These are phyloP conservation scores for Ashinkailepas kermadecensis DNA, from an alignment of 2,888 invertebrate genomes.

Conservation along the genomic window DNA sequence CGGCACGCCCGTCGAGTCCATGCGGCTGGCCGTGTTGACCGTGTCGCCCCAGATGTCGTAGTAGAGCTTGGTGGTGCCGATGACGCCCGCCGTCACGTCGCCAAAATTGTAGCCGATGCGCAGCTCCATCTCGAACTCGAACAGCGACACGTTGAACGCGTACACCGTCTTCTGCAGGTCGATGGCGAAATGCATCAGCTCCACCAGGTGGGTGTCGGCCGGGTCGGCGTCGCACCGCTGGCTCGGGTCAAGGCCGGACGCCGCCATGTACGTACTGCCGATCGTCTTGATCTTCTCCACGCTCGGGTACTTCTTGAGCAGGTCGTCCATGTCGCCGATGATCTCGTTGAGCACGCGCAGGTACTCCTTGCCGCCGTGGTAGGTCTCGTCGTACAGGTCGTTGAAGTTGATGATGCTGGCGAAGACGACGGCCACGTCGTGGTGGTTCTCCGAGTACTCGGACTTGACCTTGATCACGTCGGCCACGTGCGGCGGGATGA, in stretches of 20 bases:
- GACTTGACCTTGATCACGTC: conserved; percentile 87
- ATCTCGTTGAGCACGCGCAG: conserved; percentile 89
- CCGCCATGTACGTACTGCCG: conserved; percentile 95
- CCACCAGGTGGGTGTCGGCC: conserved; percentile 67
- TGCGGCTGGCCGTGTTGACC: conserved; percentile 91
- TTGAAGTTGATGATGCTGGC: conserved; percentile 95
- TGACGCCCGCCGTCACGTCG: conserved; percentile 91
- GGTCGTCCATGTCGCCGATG: conserved; percentile 91
- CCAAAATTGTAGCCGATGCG: conserved; percentile 87
- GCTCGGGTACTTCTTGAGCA: conserved; percentile 71
- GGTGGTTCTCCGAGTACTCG: conserved; percentile 83
- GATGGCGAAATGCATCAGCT: conserved; percentile 87
- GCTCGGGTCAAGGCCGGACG: conserved; percentile 82
- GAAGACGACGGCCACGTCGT: conserved; percentile 86
- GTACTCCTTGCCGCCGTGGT: conserved; percentile 89
- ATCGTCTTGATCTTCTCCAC: conserved; percentile 98
- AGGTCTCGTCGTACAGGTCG: conserved; percentile 96
- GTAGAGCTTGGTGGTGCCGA: conserved; percentile 89
- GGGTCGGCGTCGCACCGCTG: conserved; percentile 55
- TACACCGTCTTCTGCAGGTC: conserved; percentile 81
- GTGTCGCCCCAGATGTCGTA: conserved; percentile 99
- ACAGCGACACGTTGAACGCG: conserved; percentile 78
- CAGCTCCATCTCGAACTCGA: conserved; percentile 80
- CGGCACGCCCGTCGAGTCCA: conserved; percentile 91
- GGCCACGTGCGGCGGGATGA: conserved; percentile 90